Evolutionary conservation across 2,113 vertebrate species (phyloP), one percentile per base, ranked within the genome.

Genomic region (Vombatus ursinus): DNA sequence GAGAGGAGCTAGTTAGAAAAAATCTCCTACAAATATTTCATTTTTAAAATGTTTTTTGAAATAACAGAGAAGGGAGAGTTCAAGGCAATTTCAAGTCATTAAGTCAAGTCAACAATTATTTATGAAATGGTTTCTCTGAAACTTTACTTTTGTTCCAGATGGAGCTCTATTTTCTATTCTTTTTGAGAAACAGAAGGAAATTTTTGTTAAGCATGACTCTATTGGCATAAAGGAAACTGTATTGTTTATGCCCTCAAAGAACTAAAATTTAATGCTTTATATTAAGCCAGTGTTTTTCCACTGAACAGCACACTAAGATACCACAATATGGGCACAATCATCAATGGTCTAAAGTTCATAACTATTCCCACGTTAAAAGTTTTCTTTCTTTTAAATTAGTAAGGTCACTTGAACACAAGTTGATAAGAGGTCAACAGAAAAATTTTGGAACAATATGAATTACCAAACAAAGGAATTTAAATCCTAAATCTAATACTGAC

Each of bases 211-310:
- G 91, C n/a, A 92, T 92, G 61, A 96, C 52, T 96, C 96, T 92
- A 54, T 97, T 96, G 93, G 93, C 95, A 90, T 95, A 95, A 96
- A 52, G 68, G 92, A 57, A 93, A 52, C 31, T 92, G 92, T 90
- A 97, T 54, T 97, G 53, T 95, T 92, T 95, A 22, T 26, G 93
- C 12, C 37, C 47, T 23, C 84, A 94, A 96, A 94, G 52, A 95
- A 92, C 96, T 93, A 94, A 90, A 94, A 95, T 52, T 91, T 53
- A 95, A 92, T 95, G 19, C 6, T 84, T n/a, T 94, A 52, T 2
- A 23, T 84, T 84, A 44, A 91, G 37, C 92, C 89, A 31, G 95
- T 94, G 25, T 90, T 97, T 97, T 97, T 97, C 97, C 97, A 96
- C 57, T 90, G 57, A 96, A 92, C 37, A 50, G 37, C 37, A 52